Percentiles rank a stretch among this genome's conserved stretches.
These are phyloP conservation scores for Suillia variegata DNA, from an alignment of 2,888 invertebrate genomes.

Conservation along the genomic window DNA sequence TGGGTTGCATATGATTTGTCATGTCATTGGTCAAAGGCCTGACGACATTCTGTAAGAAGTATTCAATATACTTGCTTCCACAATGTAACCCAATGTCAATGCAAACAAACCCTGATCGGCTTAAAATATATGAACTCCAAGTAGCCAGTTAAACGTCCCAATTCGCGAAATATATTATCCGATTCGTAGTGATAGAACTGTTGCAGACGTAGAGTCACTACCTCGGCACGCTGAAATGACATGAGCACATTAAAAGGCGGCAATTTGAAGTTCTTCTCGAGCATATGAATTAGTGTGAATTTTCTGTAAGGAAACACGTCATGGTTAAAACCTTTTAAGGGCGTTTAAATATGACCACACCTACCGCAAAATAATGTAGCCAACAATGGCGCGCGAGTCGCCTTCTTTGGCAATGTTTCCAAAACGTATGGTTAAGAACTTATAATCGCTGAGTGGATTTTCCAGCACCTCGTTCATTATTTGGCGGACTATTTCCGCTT, in stretches of 20 bases:
- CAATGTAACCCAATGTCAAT: neutral
- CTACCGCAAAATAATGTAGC: slow-evolving; percentile 47
- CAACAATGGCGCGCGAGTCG: slow-evolving; percentile 37
- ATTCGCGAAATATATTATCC: slow-evolving; percentile 40
- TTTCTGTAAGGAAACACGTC: slow-evolving; percentile 20
- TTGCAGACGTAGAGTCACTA: slow-evolving; percentile 45
- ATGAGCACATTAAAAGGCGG: slow-evolving; percentile 22
- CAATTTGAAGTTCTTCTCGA: slow-evolving; percentile 36
- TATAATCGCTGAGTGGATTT: slow-evolving; percentile 32
- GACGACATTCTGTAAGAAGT: too few relatives aligned
- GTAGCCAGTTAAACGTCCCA: slow-evolving; percentile 38
- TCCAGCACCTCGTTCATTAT: slow-evolving; percentile 34
- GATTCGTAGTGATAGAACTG: slow-evolving; percentile 47
- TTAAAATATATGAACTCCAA: slow-evolving; percentile 42
- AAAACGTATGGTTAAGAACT: slow-evolving; percentile 41
- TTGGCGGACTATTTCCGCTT: slow-evolving; percentile 26
- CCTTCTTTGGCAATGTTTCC: slow-evolving; percentile 37
- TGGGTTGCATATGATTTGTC: slow-evolving; percentile 44
- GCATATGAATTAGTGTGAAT: slow-evolving; percentile 25
- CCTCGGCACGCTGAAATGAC: slow-evolving; percentile 38
- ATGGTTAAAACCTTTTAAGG: neutral
- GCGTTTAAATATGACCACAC: neutral
- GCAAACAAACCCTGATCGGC: slow-evolving; percentile 20
- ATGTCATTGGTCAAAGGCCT: slow-evolving; percentile 40
- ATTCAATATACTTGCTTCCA: too few relatives aligned